Base-by-base conservation (phyloP, 1,140 invertebrate species). In the Saccostrea glomerata region DNA sequence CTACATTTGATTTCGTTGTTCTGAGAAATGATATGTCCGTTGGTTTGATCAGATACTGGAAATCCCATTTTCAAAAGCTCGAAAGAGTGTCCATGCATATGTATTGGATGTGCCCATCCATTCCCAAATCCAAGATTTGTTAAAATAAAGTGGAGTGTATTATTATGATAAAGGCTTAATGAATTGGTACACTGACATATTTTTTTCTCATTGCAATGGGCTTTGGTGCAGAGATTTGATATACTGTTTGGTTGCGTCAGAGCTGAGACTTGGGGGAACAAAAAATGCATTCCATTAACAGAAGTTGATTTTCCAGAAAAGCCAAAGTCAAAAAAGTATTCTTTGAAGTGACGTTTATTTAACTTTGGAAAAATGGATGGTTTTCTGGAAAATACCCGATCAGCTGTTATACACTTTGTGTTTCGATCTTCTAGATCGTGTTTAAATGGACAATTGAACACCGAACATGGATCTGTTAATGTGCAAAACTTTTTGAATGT, bases 71-170 rank as follows among this genome's bases (percentile, higher is more conserved):
- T 97, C 0, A 97, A 95, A 0, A 97, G 95, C 91, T 96, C 96
- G 93, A 97, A 97, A 91, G 95, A 96, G 94, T 97, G 96, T 4
- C 97, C 97, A 92, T 98, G 97, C 13, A 97, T 94, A 93, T 98
- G 97, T 90, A 97, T 97, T 12, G 97, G 96, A 92, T 97, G 96
- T 87, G 96, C 95, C 85, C 89, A 90, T 70, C 96, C 96, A 17
- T 96, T 95, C 88, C 96, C 96, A n/a, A 96, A 96, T 86, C 96
- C 97, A 96, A 93, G 89, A 92, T 93, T 93, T 92, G 91, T 87
- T 85, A 92, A 40, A 40, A 92, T 25, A 20, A 85, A 63, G 13
- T 92, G 91, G 1, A 89, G 70, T 0, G 89, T 89, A 15, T 91
- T 86, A 1, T 84, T 88, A 12, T 89, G 77, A 54, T 91, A 36